These are phyloP conservation scores for Trichopria drosophilae DNA, from an alignment of 2,888 invertebrate genomes.

Conservation along the genomic window DNA sequence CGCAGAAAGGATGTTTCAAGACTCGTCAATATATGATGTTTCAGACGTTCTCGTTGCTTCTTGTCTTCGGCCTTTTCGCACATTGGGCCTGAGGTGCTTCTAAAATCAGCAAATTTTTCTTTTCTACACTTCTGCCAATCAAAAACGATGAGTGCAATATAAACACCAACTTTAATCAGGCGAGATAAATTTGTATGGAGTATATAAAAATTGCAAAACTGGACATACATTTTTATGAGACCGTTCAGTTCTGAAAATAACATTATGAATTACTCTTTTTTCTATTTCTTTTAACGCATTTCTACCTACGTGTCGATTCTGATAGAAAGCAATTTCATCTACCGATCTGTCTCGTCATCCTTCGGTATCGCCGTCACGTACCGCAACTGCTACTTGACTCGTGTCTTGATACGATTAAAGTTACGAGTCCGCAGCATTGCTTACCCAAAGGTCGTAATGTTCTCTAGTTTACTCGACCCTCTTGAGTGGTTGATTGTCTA, in stretches of 20 bases:
- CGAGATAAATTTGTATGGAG: no score
- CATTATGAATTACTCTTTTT: no score
- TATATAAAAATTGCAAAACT: no score
- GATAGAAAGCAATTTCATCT: slow-evolving; percentile 40
- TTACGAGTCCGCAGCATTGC: slow-evolving; percentile 42
- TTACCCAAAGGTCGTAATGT: slow-evolving; percentile 34
- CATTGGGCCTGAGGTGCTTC: not conserved
- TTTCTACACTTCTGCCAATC: no score
- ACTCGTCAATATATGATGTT: slow-evolving; percentile 27
- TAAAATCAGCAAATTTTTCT: not conserved
- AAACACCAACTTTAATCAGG: no score
- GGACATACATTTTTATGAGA: no score
- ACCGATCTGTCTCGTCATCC: slow-evolving; percentile 40
- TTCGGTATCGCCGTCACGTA: slow-evolving; percentile 41
- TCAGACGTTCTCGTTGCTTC: slow-evolving; percentile 1
- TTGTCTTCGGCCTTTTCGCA: not conserved
- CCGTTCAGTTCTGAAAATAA: no score
- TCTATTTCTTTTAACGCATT: no score
- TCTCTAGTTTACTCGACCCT: slow-evolving; percentile 19
- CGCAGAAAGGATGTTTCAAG: not conserved
- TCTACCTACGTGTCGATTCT: no score
- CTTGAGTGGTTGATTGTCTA: slow-evolving; percentile 4
- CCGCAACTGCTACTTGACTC: slow-evolving; percentile 32
- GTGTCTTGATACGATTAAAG: slow-evolving; percentile 42
- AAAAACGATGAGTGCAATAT: no score